These are phyloP conservation scores for Poecilia latipinna DNA, from an alignment of 2,113 vertebrate genomes.

Conservation along the genomic window DNA sequence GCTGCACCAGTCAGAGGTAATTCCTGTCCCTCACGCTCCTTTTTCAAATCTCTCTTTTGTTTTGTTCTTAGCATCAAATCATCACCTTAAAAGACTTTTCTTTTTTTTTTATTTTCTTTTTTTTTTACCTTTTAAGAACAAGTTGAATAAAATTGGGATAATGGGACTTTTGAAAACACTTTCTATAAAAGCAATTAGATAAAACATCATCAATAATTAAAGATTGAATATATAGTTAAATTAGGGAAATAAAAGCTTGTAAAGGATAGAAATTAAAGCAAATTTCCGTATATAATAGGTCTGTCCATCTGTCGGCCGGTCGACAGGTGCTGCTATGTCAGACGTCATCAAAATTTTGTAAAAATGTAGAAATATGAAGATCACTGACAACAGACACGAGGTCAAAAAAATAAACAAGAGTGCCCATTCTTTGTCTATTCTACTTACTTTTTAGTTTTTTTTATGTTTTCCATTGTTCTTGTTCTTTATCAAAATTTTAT, in stretches of 20 bases:
- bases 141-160: neutral
- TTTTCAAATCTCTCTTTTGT: conserved; percentile 15
- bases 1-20: conserved; percentile 59
- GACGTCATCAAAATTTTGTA: conserved; percentile 5
- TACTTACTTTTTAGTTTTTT: neutral
- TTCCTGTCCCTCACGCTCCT: conserved; percentile 31
- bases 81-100: conserved; percentile 42
- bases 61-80: conserved; percentile 61
- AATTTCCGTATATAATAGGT: too few relatives aligned
- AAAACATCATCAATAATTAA: too few relatives aligned
- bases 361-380: neutral
- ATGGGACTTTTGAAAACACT: too few relatives aligned
- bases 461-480: conserved; percentile 10
- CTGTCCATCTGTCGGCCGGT: too few relatives aligned
- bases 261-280: too few relatives aligned
- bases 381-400: too few relatives aligned
- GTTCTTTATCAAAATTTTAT: conserved; percentile 1
- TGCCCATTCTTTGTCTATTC: too few relatives aligned
- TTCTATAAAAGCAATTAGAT: too few relatives aligned
- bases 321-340: too few relatives aligned
- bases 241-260: too few relatives aligned
- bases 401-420: too few relatives aligned
- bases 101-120: conserved; percentile 22
- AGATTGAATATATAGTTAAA: too few relatives aligned
- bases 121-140: conserved; percentile 31